Conservation (phyloP, 2,797 vertebrate genomes). For the Chelonia mydas region DNA sequence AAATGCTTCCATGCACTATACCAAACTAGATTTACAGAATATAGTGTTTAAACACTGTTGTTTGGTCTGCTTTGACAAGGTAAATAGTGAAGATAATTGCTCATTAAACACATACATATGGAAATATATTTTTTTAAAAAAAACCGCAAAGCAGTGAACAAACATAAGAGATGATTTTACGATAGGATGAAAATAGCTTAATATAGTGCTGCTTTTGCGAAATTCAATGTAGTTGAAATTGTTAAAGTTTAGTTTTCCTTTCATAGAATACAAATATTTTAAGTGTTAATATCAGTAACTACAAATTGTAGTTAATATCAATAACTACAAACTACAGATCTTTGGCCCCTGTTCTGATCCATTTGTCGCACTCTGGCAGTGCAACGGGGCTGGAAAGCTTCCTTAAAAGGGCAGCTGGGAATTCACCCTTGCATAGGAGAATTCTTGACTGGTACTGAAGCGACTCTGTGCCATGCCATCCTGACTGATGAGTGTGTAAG, state of each 20-base stretch:
- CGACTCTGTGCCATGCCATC: not conserved
- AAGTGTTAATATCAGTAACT: not conserved
- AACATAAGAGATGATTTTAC: not conserved
- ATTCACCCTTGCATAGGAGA: not conserved
- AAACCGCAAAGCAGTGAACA: not conserved
- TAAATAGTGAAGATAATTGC: not conserved
- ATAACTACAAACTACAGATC: not conserved
- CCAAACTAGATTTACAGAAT: not conserved
- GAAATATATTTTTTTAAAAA: no score
- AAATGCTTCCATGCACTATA: not conserved
- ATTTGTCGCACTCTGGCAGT: not conserved
- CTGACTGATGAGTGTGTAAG: not conserved
- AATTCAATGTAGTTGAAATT: not conserved
- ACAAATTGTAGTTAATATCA: not conserved
- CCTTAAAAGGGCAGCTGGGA: not conserved
- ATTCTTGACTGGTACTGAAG: not conserved
- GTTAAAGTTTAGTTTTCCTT: not conserved
- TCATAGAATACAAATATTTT: not conserved
- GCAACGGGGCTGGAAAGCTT: not conserved
- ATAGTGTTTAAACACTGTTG: not conserved
- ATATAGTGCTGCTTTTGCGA: not conserved
- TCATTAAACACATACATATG: not conserved
- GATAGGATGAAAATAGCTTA: not conserved
- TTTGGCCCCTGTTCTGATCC: not conserved
- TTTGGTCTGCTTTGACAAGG: constrained; percentile 28